Evolutionary conservation across 1,140 invertebrate species (phyloP).

Genomic region (Vanessa tameamea): DNA sequence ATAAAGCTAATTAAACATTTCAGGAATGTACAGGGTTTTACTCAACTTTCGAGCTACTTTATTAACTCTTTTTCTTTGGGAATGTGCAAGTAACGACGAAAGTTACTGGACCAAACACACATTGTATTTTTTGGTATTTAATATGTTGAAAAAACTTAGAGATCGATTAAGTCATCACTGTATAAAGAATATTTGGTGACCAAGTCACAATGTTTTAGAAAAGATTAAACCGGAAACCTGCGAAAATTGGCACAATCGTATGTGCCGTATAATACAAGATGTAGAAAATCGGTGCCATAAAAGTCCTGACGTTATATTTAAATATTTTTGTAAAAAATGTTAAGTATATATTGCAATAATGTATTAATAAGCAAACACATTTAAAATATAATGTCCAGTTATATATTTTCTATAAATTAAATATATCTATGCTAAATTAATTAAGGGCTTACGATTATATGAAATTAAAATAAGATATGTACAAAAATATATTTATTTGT

Average conservation of each 20-base stretch:
- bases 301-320: conserved; percentile 40
- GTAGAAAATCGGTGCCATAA: conserved; percentile 41
- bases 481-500: no score
- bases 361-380: no score
- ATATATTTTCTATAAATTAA: no score
- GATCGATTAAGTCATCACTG: conserved; percentile 38
- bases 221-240: conserved; percentile 51
- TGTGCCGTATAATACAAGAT: conserved; percentile 43
- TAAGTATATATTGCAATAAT: background rate
- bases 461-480: no score
- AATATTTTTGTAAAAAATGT: conserved; percentile 44
- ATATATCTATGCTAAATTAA: no score
- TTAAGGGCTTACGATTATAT: no score
- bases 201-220: conserved; percentile 48
- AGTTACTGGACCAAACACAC: conserved; percentile 49
- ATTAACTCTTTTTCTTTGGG: conserved; percentile 61
- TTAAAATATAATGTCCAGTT: no score
- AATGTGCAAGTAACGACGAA: conserved; percentile 36
- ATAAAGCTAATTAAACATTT: conserved; percentile 52
- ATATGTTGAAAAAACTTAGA: conserved; percentile 52
- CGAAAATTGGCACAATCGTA: conserved; percentile 50
- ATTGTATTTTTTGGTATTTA: conserved; percentile 44
- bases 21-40: conserved; percentile 53
- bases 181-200: conserved; percentile 57
- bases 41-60: conserved; percentile 53